Evolutionary conservation across 2,888 invertebrate genomes (phyloP).

Genomic region (Crepidodera aurea): DNA sequence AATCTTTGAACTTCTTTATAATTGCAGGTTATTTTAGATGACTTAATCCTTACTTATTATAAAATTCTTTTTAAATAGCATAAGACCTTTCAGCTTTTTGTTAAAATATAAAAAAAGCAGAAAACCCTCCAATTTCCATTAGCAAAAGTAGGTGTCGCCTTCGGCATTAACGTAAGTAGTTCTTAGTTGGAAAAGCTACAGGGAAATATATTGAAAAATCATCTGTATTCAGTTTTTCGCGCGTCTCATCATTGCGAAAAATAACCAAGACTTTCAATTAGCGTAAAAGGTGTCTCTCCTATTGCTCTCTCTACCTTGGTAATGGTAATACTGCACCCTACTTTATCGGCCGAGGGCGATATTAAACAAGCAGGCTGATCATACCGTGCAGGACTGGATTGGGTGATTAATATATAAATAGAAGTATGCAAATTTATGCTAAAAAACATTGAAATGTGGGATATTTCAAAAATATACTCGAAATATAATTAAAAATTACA

Average conservation of each 20-base stretch:
- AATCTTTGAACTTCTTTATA: too few species aligned
- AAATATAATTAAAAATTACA: too few species aligned
- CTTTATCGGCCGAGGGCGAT: slow-evolving; percentile 59
- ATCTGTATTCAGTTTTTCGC: slow-evolving; percentile 25
- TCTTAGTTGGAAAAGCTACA: slow-evolving; percentile 24
- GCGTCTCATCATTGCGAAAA: slow-evolving; percentile 32
- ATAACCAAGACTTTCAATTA: slow-evolving; percentile 55
- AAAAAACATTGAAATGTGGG: too few species aligned
- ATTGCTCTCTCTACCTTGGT: slow-evolving; percentile 50
- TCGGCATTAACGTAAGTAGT: slow-evolving; percentile 41
- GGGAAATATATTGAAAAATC: slow-evolving; percentile 42
- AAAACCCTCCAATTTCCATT: slow-evolving; percentile 4
- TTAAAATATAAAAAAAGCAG: background rate
- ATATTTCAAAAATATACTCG: too few species aligned
- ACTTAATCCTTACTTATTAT: too few species aligned
- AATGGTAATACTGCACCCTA: slow-evolving; percentile 50
- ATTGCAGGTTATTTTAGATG: too few species aligned
- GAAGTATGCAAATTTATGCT: too few species aligned
- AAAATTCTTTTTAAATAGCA: too few species aligned
- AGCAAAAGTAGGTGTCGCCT: slow-evolving; percentile 15
- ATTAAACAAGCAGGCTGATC: slow-evolving; percentile 55
- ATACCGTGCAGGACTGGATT: slow-evolving; percentile 31
- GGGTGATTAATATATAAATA: background rate
- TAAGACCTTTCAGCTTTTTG: too few species aligned
- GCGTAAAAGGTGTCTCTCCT: slow-evolving; percentile 58